Base-by-base conservation (phyloP, 2,797 vertebrate genomes). In the Emys orbicularis region DNA sequence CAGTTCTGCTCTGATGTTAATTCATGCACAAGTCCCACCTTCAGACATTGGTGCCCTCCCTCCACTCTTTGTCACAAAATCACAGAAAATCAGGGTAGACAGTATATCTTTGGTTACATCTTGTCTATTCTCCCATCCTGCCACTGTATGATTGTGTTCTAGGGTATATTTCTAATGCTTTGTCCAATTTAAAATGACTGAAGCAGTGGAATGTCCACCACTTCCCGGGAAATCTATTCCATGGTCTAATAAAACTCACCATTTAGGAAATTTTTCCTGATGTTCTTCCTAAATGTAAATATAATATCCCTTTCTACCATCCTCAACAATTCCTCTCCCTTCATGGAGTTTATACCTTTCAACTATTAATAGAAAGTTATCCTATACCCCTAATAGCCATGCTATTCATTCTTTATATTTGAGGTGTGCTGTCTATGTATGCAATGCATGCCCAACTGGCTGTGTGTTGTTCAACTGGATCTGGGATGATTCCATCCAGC, bases 171-270 rank as follows among this genome's bases (percentile, higher is more conserved):
- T 94, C 74, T 65, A 47, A 92, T 93, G 79, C 44, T 34, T 41
- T 77, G 13, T 85, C 29, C n/a, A 53, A 16, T 86, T 95, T 94
- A 77, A 93, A 95, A 94, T 94, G 2, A 31, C 25, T 90, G 53
- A 86, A 57, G 57, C n/a, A 77, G 54, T 53, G 65, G 87, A 15
- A 37, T 29, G 79, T 84, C 57, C 76, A 87, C 53, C 50, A 44
- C 85, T 90, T 92, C 57, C 41, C 25, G n/a, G 21, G 53, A 86
- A 91, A 88, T 57, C 61, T 65, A 44, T 68, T 25, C 56, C 27
- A 54, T 49, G 89, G 77, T n/a, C 83, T 84, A 49, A 90, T n/a
- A 95, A 87, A 94, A 86, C 37, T 81, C 50, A 68, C 34, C 18
- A 53, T 21, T 91, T 81, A 88, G 47, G 13, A 81, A 94, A 88